Conservation (phyloP, 2,888 invertebrate genomes). For the Temnothorax unifasciatus region DNA sequence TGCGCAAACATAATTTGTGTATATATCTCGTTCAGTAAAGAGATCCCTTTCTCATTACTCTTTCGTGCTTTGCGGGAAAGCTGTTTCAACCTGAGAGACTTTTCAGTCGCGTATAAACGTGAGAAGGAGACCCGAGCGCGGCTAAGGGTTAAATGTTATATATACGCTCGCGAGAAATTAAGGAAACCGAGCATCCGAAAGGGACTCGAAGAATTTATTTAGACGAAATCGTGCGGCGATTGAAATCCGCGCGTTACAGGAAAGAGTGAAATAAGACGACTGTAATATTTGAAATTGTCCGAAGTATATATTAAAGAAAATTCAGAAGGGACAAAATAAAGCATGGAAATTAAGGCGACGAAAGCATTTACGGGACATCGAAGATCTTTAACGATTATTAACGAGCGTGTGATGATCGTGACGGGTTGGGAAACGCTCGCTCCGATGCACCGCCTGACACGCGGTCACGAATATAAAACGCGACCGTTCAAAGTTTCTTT, state of each 20-base stretch:
- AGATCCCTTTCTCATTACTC: slow-evolving; percentile 8
- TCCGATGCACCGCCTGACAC: slow-evolving; percentile 16
- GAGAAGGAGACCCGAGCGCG: neutral
- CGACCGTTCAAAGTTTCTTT: slow-evolving; percentile 39
- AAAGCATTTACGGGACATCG: neutral
- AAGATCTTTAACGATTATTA: slow-evolving; percentile 42
- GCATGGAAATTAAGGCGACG: slow-evolving; percentile 15
- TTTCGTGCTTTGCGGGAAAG: neutral
- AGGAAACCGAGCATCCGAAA: neutral
- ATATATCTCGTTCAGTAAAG: neutral
- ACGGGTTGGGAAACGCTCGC: slow-evolving; percentile 9
- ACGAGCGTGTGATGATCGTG: slow-evolving; percentile 25
- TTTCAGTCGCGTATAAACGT: slow-evolving; percentile 23
- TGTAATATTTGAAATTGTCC: slow-evolving; percentile 11
- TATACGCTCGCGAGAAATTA: slow-evolving; percentile 23
- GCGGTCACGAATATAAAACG: slow-evolving; percentile 9
- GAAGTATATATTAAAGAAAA: neutral
- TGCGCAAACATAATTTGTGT: slow-evolving; percentile 2
- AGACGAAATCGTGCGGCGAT: neutral
- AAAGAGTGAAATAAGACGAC: neutral
- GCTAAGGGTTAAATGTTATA: slow-evolving; percentile 17
- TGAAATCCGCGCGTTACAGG: slow-evolving; percentile 13
- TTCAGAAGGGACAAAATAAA: neutral
- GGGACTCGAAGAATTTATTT: slow-evolving; percentile 23
- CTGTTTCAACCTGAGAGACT: neutral